Conservation (phyloP, 2,797 vertebrate species). For the Propithecus perrieri region DNA sequence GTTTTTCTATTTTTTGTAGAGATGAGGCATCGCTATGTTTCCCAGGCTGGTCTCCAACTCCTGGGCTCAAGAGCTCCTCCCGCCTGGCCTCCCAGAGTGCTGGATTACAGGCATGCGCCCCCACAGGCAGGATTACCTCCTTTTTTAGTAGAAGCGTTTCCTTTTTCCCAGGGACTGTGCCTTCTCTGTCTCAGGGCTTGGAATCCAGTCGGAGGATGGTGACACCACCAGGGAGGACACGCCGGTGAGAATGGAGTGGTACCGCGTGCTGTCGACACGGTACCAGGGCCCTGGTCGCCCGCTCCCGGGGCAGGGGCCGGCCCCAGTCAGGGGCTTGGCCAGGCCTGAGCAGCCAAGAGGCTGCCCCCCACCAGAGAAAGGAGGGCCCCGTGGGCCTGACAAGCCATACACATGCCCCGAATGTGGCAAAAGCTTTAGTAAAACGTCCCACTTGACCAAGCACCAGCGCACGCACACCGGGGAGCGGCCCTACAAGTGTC, state of each 20-base stretch:
- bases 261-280: not conserved
- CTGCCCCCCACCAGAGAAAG: not conserved
- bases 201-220: not conserved
- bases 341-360: not conserved
- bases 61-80: not conserved
- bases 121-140: not conserved
- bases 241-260: not conserved
- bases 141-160: not conserved
- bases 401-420: not conserved
- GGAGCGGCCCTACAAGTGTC: conserved; percentile 32
- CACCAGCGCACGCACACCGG: conserved; percentile 22
- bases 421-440: conserved; percentile 60
- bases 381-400: not conserved
- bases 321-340: too few species aligned
- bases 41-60: not conserved
- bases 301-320: not conserved
- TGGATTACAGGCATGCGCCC: not conserved
- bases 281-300: not conserved
- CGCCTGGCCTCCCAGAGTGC: not conserved
- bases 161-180: not conserved
- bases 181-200: conserved; percentile 18
- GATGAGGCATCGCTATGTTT: not conserved
- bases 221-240: not conserved
- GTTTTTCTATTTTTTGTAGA: not conserved
- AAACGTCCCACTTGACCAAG: conserved; percentile 32